phyloP scores from a whole-genome alignment of 2,113 vertebrate genomes.

The Sebastes schlegelii region DNA sequence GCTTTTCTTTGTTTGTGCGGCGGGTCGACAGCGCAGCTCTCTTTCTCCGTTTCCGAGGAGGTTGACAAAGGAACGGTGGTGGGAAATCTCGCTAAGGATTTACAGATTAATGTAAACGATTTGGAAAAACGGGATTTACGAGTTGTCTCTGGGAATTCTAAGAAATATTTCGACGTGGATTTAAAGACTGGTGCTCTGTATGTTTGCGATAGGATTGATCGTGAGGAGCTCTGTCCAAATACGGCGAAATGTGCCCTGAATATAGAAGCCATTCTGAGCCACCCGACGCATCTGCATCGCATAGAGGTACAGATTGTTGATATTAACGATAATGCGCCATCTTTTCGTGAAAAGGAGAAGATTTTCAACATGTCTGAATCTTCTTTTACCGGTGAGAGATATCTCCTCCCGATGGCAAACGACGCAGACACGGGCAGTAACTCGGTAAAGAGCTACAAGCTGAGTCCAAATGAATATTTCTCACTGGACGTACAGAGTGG shows the following conservation, averaged over 20 bases:
- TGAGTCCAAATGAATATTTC: slow-evolving; percentile 83
- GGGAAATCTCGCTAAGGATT: slow-evolving; percentile 81
- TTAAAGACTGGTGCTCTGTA: slow-evolving; percentile 81
- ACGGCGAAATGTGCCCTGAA: slow-evolving; percentile 78
- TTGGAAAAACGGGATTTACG: slow-evolving; percentile 71
- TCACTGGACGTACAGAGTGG: slow-evolving; percentile 76
- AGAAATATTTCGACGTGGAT: slow-evolving; percentile 83
- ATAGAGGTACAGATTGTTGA: slow-evolving; percentile 85
- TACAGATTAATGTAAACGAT: slow-evolving; percentile 69
- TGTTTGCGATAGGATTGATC: slow-evolving; percentile 85
- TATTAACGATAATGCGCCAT: slow-evolving; percentile 87
- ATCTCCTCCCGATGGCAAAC: slow-evolving; percentile 74
- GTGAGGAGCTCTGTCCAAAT: slow-evolving; percentile 84
- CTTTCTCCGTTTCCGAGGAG: slow-evolving; percentile 79
- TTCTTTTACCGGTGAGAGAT: slow-evolving; percentile 74
- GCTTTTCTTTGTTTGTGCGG: slow-evolving; percentile 58
- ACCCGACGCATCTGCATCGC: slow-evolving; percentile 82
- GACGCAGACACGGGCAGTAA: slow-evolving; percentile 80
- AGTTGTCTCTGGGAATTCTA: slow-evolving; percentile 69
- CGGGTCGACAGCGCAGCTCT: slow-evolving; percentile 68
- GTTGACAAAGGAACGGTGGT: slow-evolving; percentile 79
- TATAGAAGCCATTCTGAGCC: slow-evolving; percentile 85
- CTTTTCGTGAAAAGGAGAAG: slow-evolving; percentile 78
- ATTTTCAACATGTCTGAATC: slow-evolving; percentile 80
- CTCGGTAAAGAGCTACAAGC: slow-evolving; percentile 80